phyloP scores from a whole-genome alignment of 2,888 invertebrate species.

The Blastobasis adustella region DNA sequence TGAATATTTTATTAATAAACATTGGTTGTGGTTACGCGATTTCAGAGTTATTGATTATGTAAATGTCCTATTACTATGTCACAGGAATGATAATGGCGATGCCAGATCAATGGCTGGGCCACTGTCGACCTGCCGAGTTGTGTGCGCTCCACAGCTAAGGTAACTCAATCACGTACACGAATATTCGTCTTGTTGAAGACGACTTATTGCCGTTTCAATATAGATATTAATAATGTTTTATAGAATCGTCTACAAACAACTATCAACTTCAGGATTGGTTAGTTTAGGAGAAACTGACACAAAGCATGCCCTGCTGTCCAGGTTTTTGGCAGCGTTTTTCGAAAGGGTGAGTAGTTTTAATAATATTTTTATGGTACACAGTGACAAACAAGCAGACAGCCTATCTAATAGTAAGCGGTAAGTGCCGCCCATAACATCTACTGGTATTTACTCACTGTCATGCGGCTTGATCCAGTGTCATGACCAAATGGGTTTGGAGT shows the following conservation, averaged over 20 bases:
- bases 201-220: too few species aligned
- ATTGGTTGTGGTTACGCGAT: too few species aligned
- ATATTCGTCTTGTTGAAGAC: too few species aligned
- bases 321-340: slow-evolving; percentile 59
- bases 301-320: slow-evolving; percentile 40
- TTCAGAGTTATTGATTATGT: too few species aligned
- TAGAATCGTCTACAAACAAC: slow-evolving; percentile 51
- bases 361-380: neutral
- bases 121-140: slow-evolving; percentile 46
- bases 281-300: slow-evolving; percentile 31
- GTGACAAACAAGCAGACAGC: too few species aligned
- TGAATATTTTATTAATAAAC: too few species aligned
- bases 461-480: too few species aligned
- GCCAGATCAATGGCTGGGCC: slow-evolving; percentile 41
- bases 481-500: too few species aligned
- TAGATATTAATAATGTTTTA: slow-evolving; percentile 12
- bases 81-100: slow-evolving; percentile 47
- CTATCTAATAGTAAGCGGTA: too few species aligned
- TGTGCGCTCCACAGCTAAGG: slow-evolving; percentile 56
- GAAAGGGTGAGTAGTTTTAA: slow-evolving; percentile 42
- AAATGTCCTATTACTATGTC: slow-evolving; percentile 5
- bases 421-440: too few species aligned
- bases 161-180: slow-evolving; percentile 10
- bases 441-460: too few species aligned
- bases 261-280: slow-evolving; percentile 35